A percentile compares a stretch with the other conserved stretches of the same genome.
These are phyloP conservation scores for Bovichtus diacanthus DNA, from an alignment of 2,797 vertebrate species.

Conservation along the genomic window DNA sequence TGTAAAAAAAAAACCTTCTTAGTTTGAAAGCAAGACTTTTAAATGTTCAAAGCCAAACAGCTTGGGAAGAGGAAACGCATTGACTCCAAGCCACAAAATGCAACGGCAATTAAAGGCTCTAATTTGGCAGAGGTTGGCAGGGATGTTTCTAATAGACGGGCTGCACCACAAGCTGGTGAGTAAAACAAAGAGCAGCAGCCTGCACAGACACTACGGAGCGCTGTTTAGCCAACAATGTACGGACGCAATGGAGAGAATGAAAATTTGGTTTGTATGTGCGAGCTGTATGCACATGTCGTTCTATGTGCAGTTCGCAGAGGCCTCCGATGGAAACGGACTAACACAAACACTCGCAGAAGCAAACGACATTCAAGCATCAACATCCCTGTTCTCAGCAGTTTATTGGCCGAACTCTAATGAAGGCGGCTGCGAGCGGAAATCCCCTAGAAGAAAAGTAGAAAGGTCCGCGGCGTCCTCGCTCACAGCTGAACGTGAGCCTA, in stretches of 20 bases:
- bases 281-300: background rate
- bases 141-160: slow-evolving; percentile 65
- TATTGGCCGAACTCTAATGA: slow-evolving; percentile 39
- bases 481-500: slow-evolving; percentile 33
- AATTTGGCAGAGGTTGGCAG: slow-evolving; percentile 75
- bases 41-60: slow-evolving; percentile 69
- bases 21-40: slow-evolving; percentile 59
- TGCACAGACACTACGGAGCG: background rate
- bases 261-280: background rate
- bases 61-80: slow-evolving; percentile 57
- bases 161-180: slow-evolving; percentile 46
- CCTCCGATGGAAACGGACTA: slow-evolving; percentile 4
- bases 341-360: slow-evolving; percentile 24
- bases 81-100: slow-evolving; percentile 54
- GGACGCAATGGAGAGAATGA: slow-evolving; percentile 25
- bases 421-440: slow-evolving; percentile 43
- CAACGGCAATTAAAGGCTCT: slow-evolving; percentile 76
- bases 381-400: slow-evolving; percentile 20
- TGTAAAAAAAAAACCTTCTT: slow-evolving; percentile 31
- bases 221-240: slow-evolving; percentile 21
- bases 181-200: slow-evolving; percentile 48
- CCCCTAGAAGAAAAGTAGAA: slow-evolving; percentile 31
- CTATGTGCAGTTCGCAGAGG: background rate
- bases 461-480: slow-evolving; percentile 21
- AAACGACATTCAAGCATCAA: slow-evolving; percentile 25